Evolutionary conservation across 2,888 invertebrate species (phyloP).

Genomic region (Cremastinae sp.): DNA sequence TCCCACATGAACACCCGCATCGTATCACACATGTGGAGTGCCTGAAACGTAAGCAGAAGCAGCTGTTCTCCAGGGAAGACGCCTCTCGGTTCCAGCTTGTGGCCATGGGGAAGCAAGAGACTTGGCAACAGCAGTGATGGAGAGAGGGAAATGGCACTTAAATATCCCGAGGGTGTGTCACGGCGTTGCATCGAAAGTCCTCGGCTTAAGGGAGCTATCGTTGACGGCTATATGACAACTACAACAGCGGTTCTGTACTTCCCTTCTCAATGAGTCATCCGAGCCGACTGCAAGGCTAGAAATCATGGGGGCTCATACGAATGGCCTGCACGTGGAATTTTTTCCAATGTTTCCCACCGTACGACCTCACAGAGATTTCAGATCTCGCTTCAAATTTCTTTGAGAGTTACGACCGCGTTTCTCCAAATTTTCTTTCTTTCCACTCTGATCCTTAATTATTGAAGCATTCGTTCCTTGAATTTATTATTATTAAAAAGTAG

Average conservation of each 20-base stretch:
- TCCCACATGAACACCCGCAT: not conserved
- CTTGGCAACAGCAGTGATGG: constrained; percentile 1
- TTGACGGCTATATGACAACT: constrained; percentile 16
- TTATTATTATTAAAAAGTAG: constrained; percentile 7
- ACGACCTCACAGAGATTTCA: not conserved
- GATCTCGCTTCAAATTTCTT: not conserved
- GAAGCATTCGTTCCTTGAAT: too few species aligned
- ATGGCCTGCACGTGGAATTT: constrained; percentile 51
- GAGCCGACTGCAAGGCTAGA: constrained; percentile 34
- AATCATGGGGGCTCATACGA: constrained; percentile 32
- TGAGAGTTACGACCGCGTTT: too few species aligned
- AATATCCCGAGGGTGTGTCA: constrained; percentile 60
- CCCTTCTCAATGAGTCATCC: constrained; percentile 59
- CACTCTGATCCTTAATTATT: too few species aligned
- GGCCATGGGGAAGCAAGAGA: constrained; percentile 35
- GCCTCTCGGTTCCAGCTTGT: constrained; percentile 31
- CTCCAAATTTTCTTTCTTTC: too few species aligned
- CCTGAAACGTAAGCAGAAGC: constrained; percentile 59
- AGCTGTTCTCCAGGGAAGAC: constrained; percentile 60
- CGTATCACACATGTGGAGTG: constrained; percentile 12
- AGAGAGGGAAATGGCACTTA: constrained; percentile 41
- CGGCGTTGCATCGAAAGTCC: constrained; percentile 46
- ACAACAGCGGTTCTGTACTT: constrained; percentile 13
- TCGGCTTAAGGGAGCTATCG: constrained; percentile 48
- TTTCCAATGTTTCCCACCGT: constrained; percentile 35